Conservation (phyloP, 2,113 vertebrate species). For the Tragulus kanchil region DNA sequence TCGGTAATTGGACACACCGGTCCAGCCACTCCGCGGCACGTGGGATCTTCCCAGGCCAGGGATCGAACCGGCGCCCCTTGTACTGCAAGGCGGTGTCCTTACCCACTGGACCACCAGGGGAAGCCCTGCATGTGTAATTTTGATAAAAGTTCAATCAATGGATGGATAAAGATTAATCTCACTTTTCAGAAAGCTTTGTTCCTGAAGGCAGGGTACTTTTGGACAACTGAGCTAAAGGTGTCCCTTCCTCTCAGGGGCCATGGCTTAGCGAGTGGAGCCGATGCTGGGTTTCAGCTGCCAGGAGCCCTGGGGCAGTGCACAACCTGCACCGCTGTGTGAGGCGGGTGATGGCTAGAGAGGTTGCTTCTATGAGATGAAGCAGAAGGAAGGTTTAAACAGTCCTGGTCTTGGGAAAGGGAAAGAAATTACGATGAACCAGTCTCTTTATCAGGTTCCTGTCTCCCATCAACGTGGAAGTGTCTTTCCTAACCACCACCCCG, state of each 20-base stretch:
- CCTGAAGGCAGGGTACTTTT: background rate
- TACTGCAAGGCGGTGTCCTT: no score
- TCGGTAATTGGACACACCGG: no score
- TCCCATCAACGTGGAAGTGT: rapidly evolving
- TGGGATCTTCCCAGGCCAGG: no score
- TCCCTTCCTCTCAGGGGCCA: background rate
- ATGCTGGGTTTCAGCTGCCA: background rate
- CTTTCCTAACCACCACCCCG: background rate
- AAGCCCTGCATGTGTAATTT: background rate
- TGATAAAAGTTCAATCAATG: background rate
- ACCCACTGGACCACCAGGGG: no score
- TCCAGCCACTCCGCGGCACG: no score
- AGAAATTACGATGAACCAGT: background rate
- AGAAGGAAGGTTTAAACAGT: background rate
- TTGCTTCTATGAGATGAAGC: background rate
- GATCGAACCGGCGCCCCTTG: no score
- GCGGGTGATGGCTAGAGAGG: background rate
- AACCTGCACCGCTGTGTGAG: background rate
- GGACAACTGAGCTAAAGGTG: background rate
- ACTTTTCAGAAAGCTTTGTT: background rate
- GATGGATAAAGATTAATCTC: background rate
- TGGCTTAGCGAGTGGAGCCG: background rate
- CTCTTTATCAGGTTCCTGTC: background rate
- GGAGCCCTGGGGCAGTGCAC: background rate
- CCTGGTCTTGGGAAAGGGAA: background rate